A percentile compares a stretch with the other conserved stretches of the same genome.
Conservation (phyloP, 1,140 invertebrate species). For the Heliconius himera region DNA sequence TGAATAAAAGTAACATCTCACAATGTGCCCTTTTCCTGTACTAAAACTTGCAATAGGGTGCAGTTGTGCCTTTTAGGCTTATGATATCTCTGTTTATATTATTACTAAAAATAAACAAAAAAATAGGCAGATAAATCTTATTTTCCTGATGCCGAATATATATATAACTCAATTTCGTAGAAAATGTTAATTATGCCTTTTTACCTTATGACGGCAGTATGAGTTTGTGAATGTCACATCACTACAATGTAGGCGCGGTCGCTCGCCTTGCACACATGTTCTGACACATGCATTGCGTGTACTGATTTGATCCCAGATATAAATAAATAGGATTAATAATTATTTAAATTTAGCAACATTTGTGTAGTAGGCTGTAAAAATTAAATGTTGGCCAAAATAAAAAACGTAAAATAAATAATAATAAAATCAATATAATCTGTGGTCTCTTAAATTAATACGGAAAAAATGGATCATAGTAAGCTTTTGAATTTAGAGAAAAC, state of each 20-base stretch:
- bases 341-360: not conserved
- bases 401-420: not conserved
- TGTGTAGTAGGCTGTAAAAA: not conserved
- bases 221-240: slow-evolving; percentile 24
- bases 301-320: slow-evolving; percentile 38
- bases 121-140: too few species aligned
- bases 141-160: too few species aligned
- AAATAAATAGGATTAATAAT: slow-evolving; percentile 27
- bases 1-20: too few species aligned
- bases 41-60: too few species aligned
- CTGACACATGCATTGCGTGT: slow-evolving; percentile 48
- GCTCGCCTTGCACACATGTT: slow-evolving; percentile 57
- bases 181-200: too few species aligned
- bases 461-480: not conserved
- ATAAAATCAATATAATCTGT: not conserved
- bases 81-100: too few species aligned
- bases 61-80: too few species aligned
- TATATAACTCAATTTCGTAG: too few species aligned
- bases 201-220: too few species aligned
- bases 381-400: not conserved
- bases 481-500: too few species aligned
- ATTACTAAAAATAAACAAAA: too few species aligned
- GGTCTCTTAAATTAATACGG: not conserved
- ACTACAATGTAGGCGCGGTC: slow-evolving; percentile 53
- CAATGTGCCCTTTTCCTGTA: too few species aligned